A percentile compares a stretch with the other conserved stretches of the same genome.
phyloP scores from a whole-genome alignment of 2,113 vertebrate species.

The Pungitius pungitius region DNA sequence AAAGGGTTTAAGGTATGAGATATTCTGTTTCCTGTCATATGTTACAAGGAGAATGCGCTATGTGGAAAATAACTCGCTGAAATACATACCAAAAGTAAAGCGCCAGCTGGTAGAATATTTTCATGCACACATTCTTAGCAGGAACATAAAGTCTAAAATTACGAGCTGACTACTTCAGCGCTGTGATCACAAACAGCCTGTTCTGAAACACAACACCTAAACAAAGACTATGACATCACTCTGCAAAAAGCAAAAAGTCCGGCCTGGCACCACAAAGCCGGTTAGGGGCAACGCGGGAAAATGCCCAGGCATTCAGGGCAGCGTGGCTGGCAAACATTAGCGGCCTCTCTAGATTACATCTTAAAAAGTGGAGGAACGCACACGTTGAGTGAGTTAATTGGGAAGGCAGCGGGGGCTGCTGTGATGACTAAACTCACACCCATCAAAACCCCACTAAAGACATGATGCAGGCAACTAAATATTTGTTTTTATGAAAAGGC shows the following conservation, averaged over 20 bases:
- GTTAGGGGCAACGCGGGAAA: slow-evolving; percentile 18
- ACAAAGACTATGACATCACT: background rate
- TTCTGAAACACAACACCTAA: background rate
- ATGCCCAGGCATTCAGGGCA: slow-evolving; percentile 9
- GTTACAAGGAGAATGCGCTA: background rate
- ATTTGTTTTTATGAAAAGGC: background rate
- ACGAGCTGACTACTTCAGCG: background rate
- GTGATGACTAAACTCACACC: background rate
- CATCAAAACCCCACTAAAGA: background rate
- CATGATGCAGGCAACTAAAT: background rate
- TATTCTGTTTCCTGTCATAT: background rate
- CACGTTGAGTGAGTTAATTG: slow-evolving; percentile 21
- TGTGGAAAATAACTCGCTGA: too few species aligned
- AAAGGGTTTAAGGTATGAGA: too few species aligned
- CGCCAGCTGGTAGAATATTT: slow-evolving; percentile 5
- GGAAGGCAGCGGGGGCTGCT: background rate
- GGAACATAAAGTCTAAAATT: slow-evolving; percentile 20
- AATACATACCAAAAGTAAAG: background rate
- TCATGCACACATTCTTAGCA: slow-evolving; percentile 15
- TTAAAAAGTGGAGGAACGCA: background rate
- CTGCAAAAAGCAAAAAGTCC: background rate
- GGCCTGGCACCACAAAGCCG: background rate
- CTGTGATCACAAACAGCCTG: background rate
- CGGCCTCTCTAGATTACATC: slow-evolving; percentile 13
- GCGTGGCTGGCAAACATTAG: background rate